Conservation (phyloP, 2,797 vertebrate genomes). For the Morelia viridis region DNA sequence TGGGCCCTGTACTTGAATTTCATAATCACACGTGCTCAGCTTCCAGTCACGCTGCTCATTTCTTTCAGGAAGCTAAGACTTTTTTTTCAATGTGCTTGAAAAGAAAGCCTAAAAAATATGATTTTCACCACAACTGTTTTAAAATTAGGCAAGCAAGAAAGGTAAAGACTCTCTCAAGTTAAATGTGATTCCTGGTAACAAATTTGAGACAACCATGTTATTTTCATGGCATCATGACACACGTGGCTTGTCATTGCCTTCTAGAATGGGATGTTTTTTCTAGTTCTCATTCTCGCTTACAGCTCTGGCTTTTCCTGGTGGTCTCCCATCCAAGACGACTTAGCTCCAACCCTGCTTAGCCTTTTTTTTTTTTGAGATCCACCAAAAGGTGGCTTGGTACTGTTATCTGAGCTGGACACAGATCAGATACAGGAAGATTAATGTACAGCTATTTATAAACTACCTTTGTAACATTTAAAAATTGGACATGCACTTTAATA, state of each 20-base stretch:
- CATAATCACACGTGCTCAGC: background rate
- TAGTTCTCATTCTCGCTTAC: background rate
- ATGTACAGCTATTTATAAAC: conserved; percentile 29
- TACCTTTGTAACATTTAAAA: conserved; percentile 19
- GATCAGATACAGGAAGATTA: background rate
- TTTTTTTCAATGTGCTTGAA: background rate
- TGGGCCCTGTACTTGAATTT: background rate
- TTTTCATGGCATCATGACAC: background rate
- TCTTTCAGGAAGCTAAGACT: background rate
- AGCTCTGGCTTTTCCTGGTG: background rate
- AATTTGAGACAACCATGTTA: background rate
- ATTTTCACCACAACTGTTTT: background rate
- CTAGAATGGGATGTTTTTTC: background rate
- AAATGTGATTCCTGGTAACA: background rate
- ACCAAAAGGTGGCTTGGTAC: background rate
- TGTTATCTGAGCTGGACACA: background rate
- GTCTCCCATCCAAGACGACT: background rate
- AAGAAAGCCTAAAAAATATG: background rate
- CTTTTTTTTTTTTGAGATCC: background rate
- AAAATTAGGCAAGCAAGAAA: background rate
- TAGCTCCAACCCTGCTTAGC: background rate
- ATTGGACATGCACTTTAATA: background rate
- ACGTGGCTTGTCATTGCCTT: background rate
- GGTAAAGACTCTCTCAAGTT: background rate
- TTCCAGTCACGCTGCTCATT: background rate